Evolutionary conservation across 1,140 invertebrate species (phyloP).

Genomic region (Hormaphis cornu): DNA sequence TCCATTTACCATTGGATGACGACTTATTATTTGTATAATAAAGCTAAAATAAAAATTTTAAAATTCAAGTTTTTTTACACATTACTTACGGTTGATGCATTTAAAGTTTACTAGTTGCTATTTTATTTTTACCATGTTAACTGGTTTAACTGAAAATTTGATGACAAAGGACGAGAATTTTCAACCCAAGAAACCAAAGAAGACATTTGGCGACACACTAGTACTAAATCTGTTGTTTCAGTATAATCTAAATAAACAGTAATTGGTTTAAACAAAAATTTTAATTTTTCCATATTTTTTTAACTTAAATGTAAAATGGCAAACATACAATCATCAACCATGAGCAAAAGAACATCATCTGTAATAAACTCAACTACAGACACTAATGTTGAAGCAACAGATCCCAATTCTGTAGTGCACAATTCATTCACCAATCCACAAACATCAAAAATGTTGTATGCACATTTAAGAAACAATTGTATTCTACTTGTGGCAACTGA

Average conservation of each 20-base stretch:
- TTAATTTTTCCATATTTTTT: background rate
- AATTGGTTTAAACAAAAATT: background rate
- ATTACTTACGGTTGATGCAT: background rate
- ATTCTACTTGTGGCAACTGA: constrained; percentile 2
- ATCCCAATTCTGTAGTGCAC: constrained; percentile 12
- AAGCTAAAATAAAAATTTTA: constrained; percentile 35
- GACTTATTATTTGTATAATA: constrained; percentile 49
- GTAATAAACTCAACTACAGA: constrained; percentile 17
- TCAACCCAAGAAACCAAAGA: constrained; percentile 47
- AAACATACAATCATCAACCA: constrained; percentile 6
- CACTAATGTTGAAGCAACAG: constrained; percentile 9
- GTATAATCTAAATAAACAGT: background rate
- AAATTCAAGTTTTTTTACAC: background rate
- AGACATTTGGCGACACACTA: constrained; percentile 46
- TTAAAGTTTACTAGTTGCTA: background rate
- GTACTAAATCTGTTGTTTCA: constrained; percentile 13
- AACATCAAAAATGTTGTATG: background rate
- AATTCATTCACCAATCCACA: constrained; percentile 10
- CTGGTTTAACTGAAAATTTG: constrained; percentile 37
- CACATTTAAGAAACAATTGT: constrained; percentile 8
- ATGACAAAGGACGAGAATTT: constrained; percentile 42
- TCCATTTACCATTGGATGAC: constrained; percentile 55
- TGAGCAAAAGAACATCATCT: background rate
- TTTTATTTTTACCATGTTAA: constrained; percentile 46
- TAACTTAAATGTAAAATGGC: background rate